These are phyloP conservation scores for Coryphaenoides rupestris DNA, from an alignment of 2,113 vertebrate species.

Conservation along the genomic window DNA sequence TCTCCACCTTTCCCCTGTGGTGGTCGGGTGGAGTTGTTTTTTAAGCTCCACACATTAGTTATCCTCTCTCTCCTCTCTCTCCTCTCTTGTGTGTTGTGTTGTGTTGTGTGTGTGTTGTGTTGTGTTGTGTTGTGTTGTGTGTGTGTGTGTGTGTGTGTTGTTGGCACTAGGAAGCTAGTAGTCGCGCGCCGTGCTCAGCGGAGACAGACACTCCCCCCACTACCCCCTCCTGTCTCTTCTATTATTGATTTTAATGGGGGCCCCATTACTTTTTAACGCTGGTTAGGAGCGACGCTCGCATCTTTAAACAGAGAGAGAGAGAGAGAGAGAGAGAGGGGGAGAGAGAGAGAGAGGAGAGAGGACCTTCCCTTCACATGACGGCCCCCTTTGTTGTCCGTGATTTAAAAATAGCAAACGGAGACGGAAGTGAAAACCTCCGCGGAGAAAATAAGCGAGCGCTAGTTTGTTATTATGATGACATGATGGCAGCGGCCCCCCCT, in stretches of 20 bases:
- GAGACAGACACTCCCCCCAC: slow-evolving; percentile 14
- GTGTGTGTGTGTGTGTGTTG: not conserved
- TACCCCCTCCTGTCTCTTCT: slow-evolving; percentile 43
- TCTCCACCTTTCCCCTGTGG: too few species aligned
- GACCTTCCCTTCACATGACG: too few species aligned
- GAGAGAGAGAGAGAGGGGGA: not conserved
- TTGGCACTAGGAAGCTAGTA: too few species aligned
- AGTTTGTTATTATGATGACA: too few species aligned
- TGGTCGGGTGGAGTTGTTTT: not conserved
- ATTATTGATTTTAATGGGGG: slow-evolving; percentile 57
- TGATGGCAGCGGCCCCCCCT: too few species aligned
- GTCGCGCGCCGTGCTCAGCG: too few species aligned
- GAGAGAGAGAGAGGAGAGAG: too few species aligned
- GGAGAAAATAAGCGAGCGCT: too few species aligned
- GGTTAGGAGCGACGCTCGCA: slow-evolving; percentile 12
- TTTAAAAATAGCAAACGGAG: too few species aligned
- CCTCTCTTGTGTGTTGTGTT: slow-evolving; percentile 7
- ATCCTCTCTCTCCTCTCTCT: not conserved
- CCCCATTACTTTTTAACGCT: slow-evolving; percentile 35
- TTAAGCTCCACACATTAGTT: not conserved
- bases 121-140: slow-evolving; percentile 19
- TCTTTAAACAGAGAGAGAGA: slow-evolving; percentile 23
- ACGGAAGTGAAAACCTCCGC: too few species aligned
- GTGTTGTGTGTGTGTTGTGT: slow-evolving; percentile 12
- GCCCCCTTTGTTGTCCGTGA: too few species aligned